Evolutionary conservation across 1,140 invertebrate species (phyloP).

Genomic region (Drosophila virilis): DNA sequence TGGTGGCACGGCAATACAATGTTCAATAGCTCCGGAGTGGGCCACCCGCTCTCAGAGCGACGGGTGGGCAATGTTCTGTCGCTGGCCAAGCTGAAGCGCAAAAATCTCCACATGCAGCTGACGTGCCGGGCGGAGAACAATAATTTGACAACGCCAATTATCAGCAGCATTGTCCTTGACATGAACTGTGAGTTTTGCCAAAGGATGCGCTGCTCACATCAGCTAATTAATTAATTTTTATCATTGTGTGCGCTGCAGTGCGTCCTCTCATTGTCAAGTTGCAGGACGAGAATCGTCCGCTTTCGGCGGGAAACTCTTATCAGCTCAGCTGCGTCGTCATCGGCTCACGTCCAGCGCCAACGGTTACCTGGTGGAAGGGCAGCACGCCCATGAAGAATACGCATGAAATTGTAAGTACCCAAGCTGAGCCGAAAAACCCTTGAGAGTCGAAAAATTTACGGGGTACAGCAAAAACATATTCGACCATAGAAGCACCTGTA

Average conservation of each 20-base stretch:
- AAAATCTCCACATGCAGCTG: constrained; percentile 88
- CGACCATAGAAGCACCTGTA: constrained; percentile 1
- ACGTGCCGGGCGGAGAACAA: constrained; percentile 92
- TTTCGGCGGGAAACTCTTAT: constrained; percentile 92
- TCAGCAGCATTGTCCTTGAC: constrained; percentile 90
- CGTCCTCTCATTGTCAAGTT: constrained; percentile 92
- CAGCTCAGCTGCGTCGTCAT: constrained; percentile 92
- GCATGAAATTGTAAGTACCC: constrained; percentile 89
- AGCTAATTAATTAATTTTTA: constrained; percentile 65
- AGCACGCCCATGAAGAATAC: constrained; percentile 89
- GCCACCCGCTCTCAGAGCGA: constrained; percentile 86
- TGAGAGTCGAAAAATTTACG: neutral
- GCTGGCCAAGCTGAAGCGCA: constrained; percentile 87
- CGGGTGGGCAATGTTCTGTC: constrained; percentile 89
- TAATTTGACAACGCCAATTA: constrained; percentile 90
- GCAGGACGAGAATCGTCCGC: constrained; percentile 90
- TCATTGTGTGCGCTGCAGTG: constrained; percentile 85
- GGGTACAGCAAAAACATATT: neutral
- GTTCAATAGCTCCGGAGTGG: constrained; percentile 88
- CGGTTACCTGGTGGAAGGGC: constrained; percentile 94
- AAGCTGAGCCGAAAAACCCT: neutral
- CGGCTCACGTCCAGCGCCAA: constrained; percentile 92
- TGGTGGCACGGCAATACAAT: constrained; percentile 94
- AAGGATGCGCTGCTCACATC: neutral
- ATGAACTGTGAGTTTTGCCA: constrained; percentile 90